Evolutionary conservation across 2,113 vertebrate species (phyloP), one percentile per base, ranked within the genome.

Genomic region (Phaethornis superciliosus): DNA sequence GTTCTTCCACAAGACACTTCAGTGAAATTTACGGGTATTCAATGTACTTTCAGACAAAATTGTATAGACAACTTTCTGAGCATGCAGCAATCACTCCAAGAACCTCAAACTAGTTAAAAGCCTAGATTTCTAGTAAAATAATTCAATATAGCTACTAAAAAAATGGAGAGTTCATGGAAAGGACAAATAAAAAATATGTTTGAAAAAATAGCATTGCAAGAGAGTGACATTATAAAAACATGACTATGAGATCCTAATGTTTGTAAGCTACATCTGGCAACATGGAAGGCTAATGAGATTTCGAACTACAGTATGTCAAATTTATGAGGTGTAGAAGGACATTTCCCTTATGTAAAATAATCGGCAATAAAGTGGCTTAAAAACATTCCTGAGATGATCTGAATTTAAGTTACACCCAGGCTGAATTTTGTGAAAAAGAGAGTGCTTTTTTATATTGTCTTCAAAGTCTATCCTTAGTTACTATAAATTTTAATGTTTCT

Each of bases 251-350:
- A 67, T 84, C 58, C 52, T 72, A 74, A 51, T 46, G 42, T 96
- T 91, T 94, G 80, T 68, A 81, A 85, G 33, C 35, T 92, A 30
- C 72, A 90, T 90, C 76, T 96, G 94, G 58, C 69, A 56, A 76
- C 40, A 28, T 0, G 4, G 68, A 93, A 90, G n/a, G 67, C 80
- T 94, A 92, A 91, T 67, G 62, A 95, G 74, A 88, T 85, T 91
- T 91, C 82, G 64, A 67, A 95, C 85, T 91, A 90, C 77, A 92
- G 32, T 94, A 86, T 76, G 74, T 86, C 89, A 86, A 80, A 60
- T 97, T 97, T 96, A 96, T 71, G 89, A 96, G 94, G 94, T 96
- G 96, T 83, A 74, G 65, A 92, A 95, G 58, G 72, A 97, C 67
- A 89, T 59, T 19, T 92, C 47, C 91, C 82, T 94, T 94, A 54